Conservation (phyloP, 1,140 invertebrate genomes). For the Galendromus occidentalis region DNA sequence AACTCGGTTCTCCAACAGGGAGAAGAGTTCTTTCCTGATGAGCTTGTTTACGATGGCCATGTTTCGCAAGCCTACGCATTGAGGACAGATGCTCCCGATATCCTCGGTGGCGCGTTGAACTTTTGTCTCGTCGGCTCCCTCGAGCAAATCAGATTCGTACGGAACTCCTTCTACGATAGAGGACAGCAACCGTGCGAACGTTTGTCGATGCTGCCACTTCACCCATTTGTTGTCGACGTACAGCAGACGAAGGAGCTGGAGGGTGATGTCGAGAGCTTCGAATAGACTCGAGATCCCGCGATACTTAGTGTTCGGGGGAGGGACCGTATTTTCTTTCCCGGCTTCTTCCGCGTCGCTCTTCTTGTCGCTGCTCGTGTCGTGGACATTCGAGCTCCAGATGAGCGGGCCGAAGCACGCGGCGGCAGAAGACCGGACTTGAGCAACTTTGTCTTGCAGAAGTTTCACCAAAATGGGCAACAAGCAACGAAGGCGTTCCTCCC, state of each 20-base stretch:
- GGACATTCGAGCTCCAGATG: neutral
- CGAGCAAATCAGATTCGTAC: neutral
- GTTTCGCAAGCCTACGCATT: neutral
- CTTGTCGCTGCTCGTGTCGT: neutral
- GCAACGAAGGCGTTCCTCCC: neutral
- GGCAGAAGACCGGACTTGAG: neutral
- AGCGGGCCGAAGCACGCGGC: neutral
- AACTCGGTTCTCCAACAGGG: neutral
- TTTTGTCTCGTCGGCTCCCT: neutral
- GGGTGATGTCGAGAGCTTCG: neutral
- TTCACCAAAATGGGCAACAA: neutral
- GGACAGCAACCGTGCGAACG: neutral
- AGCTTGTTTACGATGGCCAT: neutral
- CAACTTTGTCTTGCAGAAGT: neutral
- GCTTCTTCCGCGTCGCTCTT: neutral
- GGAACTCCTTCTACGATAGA: constrained; percentile 4
- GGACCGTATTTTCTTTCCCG: neutral
- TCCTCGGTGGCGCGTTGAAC: neutral
- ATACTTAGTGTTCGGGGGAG: neutral
- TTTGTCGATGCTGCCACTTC: neutral
- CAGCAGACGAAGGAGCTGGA: neutral
- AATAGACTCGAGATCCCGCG: neutral
- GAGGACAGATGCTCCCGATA: neutral
- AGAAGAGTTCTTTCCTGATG: neutral
- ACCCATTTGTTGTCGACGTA: neutral